phyloP scores from a whole-genome alignment of 2,113 vertebrate species.

The Chiloscyllium plagiosum region DNA sequence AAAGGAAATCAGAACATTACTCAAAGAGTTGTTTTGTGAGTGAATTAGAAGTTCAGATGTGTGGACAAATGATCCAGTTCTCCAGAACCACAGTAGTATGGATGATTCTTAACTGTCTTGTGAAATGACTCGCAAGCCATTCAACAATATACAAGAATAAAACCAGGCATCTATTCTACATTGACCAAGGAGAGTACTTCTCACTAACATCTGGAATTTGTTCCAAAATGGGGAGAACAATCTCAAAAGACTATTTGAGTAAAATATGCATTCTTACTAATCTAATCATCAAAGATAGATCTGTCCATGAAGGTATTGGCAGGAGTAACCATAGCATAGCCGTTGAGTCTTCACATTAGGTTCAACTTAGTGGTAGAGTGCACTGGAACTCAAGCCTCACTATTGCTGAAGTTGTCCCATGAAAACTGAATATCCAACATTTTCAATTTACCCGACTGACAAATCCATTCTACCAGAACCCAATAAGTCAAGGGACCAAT shows the following conservation, averaged over 20 bases:
- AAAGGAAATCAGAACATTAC: conserved; percentile 6
- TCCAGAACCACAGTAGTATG: background rate
- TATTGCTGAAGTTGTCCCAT: too few relatives aligned
- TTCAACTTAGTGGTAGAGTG: too few relatives aligned
- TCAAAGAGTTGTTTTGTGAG: background rate
- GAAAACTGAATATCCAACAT: too few relatives aligned
- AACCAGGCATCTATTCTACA: background rate
- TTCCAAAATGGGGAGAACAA: background rate
- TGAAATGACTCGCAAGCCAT: background rate
- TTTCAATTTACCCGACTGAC: too few relatives aligned
- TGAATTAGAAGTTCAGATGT: background rate
- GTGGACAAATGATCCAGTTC: background rate
- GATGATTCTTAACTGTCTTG: background rate
- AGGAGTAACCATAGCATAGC: background rate
- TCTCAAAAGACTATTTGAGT: background rate
- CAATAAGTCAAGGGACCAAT: too few relatives aligned
- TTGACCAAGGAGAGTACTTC: background rate
- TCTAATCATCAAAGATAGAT: background rate
- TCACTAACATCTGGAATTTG: background rate
- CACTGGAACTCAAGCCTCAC: too few relatives aligned
- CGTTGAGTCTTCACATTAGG: background rate
- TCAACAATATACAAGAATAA: background rate
- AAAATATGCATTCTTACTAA: background rate
- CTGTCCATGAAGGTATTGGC: background rate
- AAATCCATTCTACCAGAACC: too few relatives aligned